Conservation (phyloP, 2,797 vertebrate genomes). For the Malurus leucopterus region DNA sequence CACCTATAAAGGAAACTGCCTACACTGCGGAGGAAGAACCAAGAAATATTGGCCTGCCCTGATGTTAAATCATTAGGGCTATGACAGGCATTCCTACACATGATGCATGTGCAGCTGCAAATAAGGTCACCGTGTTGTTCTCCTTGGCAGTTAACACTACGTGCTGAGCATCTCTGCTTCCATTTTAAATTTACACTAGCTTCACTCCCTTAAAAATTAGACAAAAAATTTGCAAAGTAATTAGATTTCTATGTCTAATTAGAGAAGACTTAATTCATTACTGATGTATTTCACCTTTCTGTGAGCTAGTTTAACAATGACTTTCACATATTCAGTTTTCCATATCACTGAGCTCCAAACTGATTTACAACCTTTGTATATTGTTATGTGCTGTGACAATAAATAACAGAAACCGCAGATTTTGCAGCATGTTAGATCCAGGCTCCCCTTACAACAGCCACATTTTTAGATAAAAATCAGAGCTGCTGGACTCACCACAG, state of each 20-base stretch:
- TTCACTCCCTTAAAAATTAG: conserved; percentile 24
- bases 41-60: conserved; percentile 64
- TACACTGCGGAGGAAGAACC: conserved; percentile 54
- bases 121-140: conserved; percentile 60
- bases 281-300: conserved; percentile 26
- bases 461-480: not conserved
- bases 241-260: conserved; percentile 47
- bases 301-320: not conserved
- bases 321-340: conserved; percentile 12
- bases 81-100: conserved; percentile 66
- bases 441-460: not conserved
- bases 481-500: not conserved
- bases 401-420: not conserved
- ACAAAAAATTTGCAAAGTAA: conserved; percentile 35
- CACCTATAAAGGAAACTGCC: conserved; percentile 66
- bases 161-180: not conserved
- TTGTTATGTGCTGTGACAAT: not conserved
- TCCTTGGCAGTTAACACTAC: conserved; percentile 49
- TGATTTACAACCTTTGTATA: conserved; percentile 17
- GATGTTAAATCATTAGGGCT: conserved; percentile 63
- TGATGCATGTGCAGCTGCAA: conserved; percentile 69
- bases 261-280: conserved; percentile 17
- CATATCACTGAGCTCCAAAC: not conserved
- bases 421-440: not conserved
- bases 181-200: conserved; percentile 1